Evolutionary conservation across 2,113 vertebrate species (phyloP).

Genomic region (Bos javanicus): DNA sequence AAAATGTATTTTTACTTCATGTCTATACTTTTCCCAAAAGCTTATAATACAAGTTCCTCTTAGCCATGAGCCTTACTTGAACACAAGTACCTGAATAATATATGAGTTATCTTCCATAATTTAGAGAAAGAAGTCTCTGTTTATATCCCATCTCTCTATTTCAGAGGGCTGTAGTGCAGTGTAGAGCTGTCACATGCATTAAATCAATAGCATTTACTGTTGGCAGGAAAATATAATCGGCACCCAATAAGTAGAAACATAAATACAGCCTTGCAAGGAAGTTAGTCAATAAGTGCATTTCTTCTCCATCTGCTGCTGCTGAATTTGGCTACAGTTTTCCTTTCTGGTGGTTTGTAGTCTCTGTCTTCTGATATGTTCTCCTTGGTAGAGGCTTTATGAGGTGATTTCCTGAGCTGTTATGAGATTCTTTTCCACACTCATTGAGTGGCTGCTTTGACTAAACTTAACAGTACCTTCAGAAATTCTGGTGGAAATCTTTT

Average conservation of each 20-base stretch:
- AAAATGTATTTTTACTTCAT: slow-evolving; percentile 23
- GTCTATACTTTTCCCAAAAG: slow-evolving; percentile 19
- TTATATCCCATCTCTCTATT: neutral
- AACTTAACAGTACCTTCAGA: slow-evolving; percentile 50
- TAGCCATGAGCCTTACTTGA: neutral
- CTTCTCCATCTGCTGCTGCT: slow-evolving; percentile 49
- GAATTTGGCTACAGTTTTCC: slow-evolving; percentile 55
- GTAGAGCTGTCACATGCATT: neutral
- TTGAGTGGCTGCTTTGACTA: slow-evolving; percentile 47
- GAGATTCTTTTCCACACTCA: slow-evolving; percentile 58
- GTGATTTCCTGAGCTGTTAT: slow-evolving; percentile 52
- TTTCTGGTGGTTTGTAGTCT: slow-evolving; percentile 35
- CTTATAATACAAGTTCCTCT: slow-evolving; percentile 25
- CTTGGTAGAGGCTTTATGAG: slow-evolving; percentile 43
- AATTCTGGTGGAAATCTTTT: slow-evolving; percentile 57
- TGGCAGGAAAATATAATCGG: slow-evolving; percentile 49
- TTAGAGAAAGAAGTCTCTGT: neutral
- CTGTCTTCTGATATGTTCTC: slow-evolving; percentile 2
- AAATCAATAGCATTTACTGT: slow-evolving; percentile 56
- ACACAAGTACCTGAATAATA: neutral
- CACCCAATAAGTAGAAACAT: slow-evolving; percentile 51
- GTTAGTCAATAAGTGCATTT: slow-evolving; percentile 52
- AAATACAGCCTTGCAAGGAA: slow-evolving; percentile 31
- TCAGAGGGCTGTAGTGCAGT: neutral
- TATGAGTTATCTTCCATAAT: neutral